A percentile compares a stretch with the other conserved stretches of the same genome.
Evolutionary conservation across 2,888 invertebrate species (phyloP).

Genomic region (Heliothis peltigera): DNA sequence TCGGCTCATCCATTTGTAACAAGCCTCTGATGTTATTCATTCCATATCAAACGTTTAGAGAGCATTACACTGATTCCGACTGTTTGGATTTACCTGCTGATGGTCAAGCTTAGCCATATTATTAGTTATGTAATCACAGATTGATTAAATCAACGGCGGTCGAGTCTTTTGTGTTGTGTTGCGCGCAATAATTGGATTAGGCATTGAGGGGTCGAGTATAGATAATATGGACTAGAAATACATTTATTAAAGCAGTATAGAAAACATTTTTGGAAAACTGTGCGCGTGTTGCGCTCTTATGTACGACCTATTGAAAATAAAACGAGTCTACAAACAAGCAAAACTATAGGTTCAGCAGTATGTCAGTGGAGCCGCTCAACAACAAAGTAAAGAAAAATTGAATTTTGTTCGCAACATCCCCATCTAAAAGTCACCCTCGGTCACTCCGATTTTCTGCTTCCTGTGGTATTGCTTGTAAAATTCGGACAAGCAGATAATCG

Average conservation of each 20-base stretch:
- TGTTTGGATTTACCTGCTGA: slow-evolving; percentile 66
- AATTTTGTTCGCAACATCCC: slow-evolving; percentile 35
- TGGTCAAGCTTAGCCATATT: slow-evolving; percentile 49
- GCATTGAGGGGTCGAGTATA: slow-evolving; percentile 4
- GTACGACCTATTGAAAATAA: background rate
- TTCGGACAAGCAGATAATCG: slow-evolving; percentile 44
- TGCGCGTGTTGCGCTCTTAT: background rate
- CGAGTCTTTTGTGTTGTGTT: slow-evolving; percentile 6
- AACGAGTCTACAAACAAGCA: background rate
- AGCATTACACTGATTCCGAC: slow-evolving; percentile 78
- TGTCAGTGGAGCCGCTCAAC: slow-evolving; percentile 16
- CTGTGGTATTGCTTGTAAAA: slow-evolving; percentile 46
- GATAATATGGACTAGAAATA: background rate
- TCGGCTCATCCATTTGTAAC: slow-evolving; percentile 81
- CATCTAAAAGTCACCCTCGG: slow-evolving; percentile 46
- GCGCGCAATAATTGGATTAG: slow-evolving; percentile 37
- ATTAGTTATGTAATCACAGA: slow-evolving; percentile 27
- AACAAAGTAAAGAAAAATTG: slow-evolving; percentile 29
- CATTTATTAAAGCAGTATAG: background rate
- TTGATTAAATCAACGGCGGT: slow-evolving; percentile 22
- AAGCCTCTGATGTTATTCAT: slow-evolving; percentile 86
- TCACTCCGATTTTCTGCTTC: slow-evolving; percentile 48
- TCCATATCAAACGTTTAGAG: slow-evolving; percentile 85
- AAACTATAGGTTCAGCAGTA: background rate
- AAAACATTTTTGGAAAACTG: background rate